phyloP scores from a whole-genome alignment of 2,113 vertebrate genomes.

The Glaucidium brasilianum region DNA sequence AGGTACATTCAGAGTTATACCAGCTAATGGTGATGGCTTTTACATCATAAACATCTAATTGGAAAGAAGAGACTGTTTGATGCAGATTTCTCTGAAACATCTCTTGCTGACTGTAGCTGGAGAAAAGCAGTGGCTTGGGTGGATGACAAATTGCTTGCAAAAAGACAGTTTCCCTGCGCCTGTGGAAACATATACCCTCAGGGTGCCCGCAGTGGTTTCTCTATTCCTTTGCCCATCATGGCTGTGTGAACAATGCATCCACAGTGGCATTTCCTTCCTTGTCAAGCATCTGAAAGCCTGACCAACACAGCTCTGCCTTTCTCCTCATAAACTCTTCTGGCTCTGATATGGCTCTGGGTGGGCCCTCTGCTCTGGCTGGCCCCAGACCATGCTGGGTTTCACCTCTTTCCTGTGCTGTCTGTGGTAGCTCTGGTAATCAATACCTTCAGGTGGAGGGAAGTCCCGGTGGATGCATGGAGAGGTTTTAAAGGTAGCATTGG shows the following conservation, averaged over 20 bases:
- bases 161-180: neutral
- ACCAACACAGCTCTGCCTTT: neutral
- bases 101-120: neutral
- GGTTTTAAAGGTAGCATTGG: neutral
- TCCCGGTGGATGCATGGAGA: neutral
- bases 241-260: neutral
- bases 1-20: neutral
- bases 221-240: neutral
- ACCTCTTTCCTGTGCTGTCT: neutral
- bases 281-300: neutral
- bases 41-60: neutral
- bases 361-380: neutral
- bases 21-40: neutral
- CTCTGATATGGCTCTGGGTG: neutral
- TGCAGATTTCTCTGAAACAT: neutral
- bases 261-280: neutral
- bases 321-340: neutral
- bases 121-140: constrained; percentile 18
- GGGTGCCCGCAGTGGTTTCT: neutral
- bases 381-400: neutral
- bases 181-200: constrained; percentile 16
- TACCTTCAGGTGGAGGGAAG: neutral
- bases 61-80: neutral
- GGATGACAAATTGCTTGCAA: constrained; percentile 13
- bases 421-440: neutral